Conservation (phyloP, 2,888 invertebrate species). For the Chymomyza amoena region DNA sequence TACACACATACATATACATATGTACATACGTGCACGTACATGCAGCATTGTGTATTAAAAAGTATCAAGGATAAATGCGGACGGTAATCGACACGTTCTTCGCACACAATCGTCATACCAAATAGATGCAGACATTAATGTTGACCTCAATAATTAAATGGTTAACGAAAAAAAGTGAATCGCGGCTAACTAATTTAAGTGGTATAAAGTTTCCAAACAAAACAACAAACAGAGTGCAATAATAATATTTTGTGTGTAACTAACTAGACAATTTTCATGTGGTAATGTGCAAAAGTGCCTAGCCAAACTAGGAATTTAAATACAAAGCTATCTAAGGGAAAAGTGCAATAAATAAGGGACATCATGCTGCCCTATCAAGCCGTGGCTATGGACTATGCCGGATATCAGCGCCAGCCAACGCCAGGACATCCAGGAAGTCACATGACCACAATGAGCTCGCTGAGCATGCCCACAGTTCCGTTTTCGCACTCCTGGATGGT, state of each 20-base stretch:
- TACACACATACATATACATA: constrained; percentile 32
- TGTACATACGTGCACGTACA: constrained; percentile 14
- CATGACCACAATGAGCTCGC: constrained; percentile 79
- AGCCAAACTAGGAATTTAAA: background rate
- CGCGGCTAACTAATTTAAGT: constrained; percentile 16
- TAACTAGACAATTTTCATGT: background rate
- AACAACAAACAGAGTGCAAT: constrained; percentile 29
- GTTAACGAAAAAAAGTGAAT: background rate
- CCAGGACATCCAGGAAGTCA: constrained; percentile 76
- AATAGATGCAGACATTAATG: background rate
- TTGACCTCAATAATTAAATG: background rate
- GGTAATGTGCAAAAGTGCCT: background rate
- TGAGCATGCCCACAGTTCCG: constrained; percentile 82
- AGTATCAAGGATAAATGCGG: constrained; percentile 61
- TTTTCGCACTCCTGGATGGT: constrained; percentile 98
- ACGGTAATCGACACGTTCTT: constrained; percentile 64
- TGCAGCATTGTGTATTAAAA: background rate
- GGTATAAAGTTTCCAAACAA: too few relatives aligned
- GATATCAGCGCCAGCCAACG: constrained; percentile 82
- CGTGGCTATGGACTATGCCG: constrained; percentile 92
- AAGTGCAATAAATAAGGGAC: constrained; percentile 39
- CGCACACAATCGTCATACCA: constrained; percentile 28
- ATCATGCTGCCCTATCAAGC: constrained; percentile 94
- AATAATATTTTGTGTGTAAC: constrained; percentile 14
- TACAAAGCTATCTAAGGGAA: background rate